Percentiles rank a stretch among this genome's conserved stretches.
phyloP scores from a whole-genome alignment of 2,888 invertebrate genomes.

The Macaria notata region DNA sequence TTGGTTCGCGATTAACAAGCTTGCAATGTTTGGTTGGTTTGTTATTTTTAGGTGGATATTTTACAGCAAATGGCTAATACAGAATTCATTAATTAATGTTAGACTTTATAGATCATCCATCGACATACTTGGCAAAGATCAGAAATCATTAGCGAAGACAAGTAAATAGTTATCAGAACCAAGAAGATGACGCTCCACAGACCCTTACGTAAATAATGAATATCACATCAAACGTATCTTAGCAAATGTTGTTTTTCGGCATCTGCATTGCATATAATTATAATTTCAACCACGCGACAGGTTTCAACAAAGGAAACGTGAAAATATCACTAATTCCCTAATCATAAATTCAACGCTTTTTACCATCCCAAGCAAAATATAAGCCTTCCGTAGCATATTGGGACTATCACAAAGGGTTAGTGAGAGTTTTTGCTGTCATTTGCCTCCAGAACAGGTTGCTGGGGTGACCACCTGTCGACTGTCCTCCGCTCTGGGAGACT shows the following conservation, averaged over 20 bases:
- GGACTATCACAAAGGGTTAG: constrained; percentile 58
- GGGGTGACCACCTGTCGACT: constrained; percentile 58
- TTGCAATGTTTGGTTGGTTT: constrained; percentile 3
- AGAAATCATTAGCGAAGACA: no score
- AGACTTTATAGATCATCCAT: no score
- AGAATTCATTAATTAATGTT: no score
- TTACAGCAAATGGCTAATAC: no score
- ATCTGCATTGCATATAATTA: no score
- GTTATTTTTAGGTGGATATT: neutral
- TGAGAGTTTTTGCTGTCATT: constrained; percentile 70
- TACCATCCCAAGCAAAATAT: constrained; percentile 21
- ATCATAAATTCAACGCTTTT: constrained; percentile 24
- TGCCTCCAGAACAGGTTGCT: constrained; percentile 61
- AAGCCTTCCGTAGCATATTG: constrained; percentile 28
- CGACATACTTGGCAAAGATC: no score
- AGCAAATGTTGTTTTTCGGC: no score
- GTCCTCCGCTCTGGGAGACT: constrained; percentile 42
- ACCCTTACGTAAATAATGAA: no score
- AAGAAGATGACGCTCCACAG: no score
- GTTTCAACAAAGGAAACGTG: neutral
- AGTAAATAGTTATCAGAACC: no score
- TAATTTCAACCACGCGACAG: no score
- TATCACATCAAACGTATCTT: no score
- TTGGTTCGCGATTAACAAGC: constrained; percentile 7
- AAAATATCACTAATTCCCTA: constrained; percentile 11